Percentiles rank a stretch among this genome's conserved stretches.
phyloP scores from a whole-genome alignment of 2,113 vertebrate species.

The Xiphorhynchus elegans region DNA sequence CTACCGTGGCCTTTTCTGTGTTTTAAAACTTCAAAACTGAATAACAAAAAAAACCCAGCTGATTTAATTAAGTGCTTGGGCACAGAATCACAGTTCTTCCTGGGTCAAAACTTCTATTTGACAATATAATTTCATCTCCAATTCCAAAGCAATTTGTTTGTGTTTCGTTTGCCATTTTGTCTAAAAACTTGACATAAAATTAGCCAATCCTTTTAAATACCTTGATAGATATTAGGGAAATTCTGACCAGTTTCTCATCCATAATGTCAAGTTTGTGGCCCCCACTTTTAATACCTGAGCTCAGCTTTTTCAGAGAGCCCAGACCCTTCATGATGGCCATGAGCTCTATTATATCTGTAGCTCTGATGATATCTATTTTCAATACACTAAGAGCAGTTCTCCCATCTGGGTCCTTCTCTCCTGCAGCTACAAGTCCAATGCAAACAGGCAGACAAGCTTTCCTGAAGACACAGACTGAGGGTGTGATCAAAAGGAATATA shows the following conservation, averaged over 20 bases:
- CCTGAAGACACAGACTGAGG: fast-evolving
- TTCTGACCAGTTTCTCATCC: background rate
- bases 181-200: background rate
- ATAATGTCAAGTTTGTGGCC: background rate
- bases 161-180: background rate
- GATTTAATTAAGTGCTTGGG: background rate
- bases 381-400: background rate
- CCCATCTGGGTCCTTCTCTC: background rate
- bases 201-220: background rate
- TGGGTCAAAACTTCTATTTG: background rate
- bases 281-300: background rate
- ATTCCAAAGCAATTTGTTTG: background rate
- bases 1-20: background rate
- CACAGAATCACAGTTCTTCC: background rate
- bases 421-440: background rate
- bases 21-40: background rate
- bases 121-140: background rate
- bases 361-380: background rate
- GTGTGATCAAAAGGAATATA: background rate
- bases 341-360: background rate
- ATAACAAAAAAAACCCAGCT: background rate
- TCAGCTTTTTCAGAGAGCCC: background rate
- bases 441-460: background rate
- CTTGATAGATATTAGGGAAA: background rate
- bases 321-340: background rate